Conservation (phyloP, 2,888 invertebrate genomes). For the Holacanthella duospinosa region DNA sequence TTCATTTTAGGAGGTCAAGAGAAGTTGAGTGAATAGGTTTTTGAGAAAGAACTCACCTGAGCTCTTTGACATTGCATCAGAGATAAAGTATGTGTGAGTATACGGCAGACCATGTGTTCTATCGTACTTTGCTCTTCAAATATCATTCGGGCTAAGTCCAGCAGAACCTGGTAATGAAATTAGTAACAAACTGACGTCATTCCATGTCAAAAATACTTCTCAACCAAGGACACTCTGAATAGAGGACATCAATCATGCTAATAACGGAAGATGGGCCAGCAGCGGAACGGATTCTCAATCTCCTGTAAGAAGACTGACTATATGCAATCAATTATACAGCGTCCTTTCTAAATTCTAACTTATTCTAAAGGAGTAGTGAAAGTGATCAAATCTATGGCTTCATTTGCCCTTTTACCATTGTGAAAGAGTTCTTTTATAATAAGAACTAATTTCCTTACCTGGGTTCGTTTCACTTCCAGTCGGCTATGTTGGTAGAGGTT, state of each 20-base stretch:
- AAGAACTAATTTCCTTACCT: constrained; percentile 45
- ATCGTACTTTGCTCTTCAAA: constrained; percentile 95
- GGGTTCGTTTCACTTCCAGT: constrained; percentile 87
- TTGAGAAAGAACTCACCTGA: constrained; percentile 64
- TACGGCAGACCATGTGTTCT: constrained; percentile 86
- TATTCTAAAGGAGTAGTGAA: too few relatives aligned
- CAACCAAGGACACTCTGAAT: too few relatives aligned
- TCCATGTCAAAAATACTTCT: too few relatives aligned
- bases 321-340: not conserved
- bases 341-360: too few relatives aligned
- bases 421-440: too few relatives aligned
- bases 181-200: not conserved
- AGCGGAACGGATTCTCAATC: not conserved
- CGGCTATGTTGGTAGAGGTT: constrained; percentile 90
- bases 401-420: too few relatives aligned
- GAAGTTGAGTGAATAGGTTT: not conserved
- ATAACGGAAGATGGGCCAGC: not conserved
- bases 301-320: too few relatives aligned
- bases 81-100: constrained; percentile 86
- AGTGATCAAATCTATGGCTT: not conserved
- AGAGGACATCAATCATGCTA: not conserved
- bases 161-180: constrained; percentile 53
- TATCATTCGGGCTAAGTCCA: constrained; percentile 90
- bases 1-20: not conserved
- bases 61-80: constrained; percentile 89